phyloP scores from a whole-genome alignment of 2,797 vertebrate genomes.

The Chaetodon trifasciatus region DNA sequence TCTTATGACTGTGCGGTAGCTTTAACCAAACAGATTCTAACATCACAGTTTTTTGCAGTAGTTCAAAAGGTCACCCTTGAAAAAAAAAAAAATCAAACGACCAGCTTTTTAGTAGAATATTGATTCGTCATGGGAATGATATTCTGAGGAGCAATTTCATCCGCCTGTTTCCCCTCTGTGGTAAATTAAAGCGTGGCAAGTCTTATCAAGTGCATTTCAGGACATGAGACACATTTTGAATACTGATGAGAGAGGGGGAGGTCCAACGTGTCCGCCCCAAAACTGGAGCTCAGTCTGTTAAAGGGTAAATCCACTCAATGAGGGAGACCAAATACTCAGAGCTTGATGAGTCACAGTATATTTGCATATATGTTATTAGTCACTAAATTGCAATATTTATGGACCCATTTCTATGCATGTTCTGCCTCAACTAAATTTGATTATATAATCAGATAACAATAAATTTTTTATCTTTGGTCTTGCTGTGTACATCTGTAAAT shows the following conservation, averaged over 20 bases:
- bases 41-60: conserved; percentile 25
- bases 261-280: background rate
- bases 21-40: conserved; percentile 33
- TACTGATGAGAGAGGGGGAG: conserved; percentile 67
- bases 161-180: conserved; percentile 60
- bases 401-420: background rate
- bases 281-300: conserved; percentile 44
- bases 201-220: conserved; percentile 68
- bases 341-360: background rate
- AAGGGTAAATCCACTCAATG: conserved; percentile 34
- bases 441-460: conserved; percentile 5
- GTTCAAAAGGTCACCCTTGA: conserved; percentile 63
- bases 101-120: conserved; percentile 55
- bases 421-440: background rate
- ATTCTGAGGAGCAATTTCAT: conserved; percentile 67
- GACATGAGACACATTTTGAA: conserved; percentile 51
- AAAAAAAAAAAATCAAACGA: conserved; percentile 36
- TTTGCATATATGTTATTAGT: background rate
- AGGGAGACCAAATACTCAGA: conserved; percentile 6
- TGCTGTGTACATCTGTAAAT: conserved; percentile 9
- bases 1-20: background rate
- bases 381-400: background rate
- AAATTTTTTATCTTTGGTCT: background rate
- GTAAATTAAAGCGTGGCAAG: conserved; percentile 67
- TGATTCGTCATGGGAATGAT: conserved; percentile 71